These are phyloP conservation scores for Troglohyphantes excavatus DNA, from an alignment of 2,888 invertebrate species.

Conservation along the genomic window DNA sequence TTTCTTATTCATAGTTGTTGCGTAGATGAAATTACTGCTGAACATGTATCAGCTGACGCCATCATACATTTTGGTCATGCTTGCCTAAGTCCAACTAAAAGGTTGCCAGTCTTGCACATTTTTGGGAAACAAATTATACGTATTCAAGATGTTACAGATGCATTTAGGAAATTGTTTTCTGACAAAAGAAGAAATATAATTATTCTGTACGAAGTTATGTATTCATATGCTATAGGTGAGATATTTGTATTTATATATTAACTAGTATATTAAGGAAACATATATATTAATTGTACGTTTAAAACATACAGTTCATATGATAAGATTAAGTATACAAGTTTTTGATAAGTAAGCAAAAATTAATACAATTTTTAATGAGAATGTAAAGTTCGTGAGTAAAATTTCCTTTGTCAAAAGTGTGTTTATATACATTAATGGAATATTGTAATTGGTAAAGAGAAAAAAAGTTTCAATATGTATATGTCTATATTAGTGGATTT, in stretches of 20 bases:
- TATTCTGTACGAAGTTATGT: constrained; percentile 83
- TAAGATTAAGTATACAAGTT: too few relatives aligned
- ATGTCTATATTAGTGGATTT: too few relatives aligned
- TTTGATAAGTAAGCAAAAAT: too few relatives aligned
- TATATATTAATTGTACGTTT: too few relatives aligned
- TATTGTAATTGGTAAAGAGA: too few relatives aligned
- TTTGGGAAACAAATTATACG: constrained; percentile 87
- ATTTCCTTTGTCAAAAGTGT: too few relatives aligned
- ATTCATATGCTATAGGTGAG: constrained; percentile 81
- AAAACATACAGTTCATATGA: too few relatives aligned
- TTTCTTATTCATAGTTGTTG: constrained; percentile 91
- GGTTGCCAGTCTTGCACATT: constrained; percentile 90
- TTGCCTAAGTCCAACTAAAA: constrained; percentile 89
- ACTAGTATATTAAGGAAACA: too few relatives aligned
- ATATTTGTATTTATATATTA: constrained; percentile 2
- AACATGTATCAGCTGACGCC: constrained; percentile 92
- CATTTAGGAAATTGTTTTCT: constrained; percentile 80
- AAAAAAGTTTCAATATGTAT: too few relatives aligned
- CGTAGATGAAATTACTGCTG: constrained; percentile 93
- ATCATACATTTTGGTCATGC: constrained; percentile 95
- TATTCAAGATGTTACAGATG: constrained; percentile 82
- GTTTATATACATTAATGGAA: too few relatives aligned
- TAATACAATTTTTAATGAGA: too few relatives aligned
- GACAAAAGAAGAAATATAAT: constrained; percentile 81
- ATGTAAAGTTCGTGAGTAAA: too few relatives aligned